Percentiles rank a stretch among this genome's conserved stretches.
phyloP scores from a whole-genome alignment of 2,888 invertebrate species.

The Apodemia duryi region DNA sequence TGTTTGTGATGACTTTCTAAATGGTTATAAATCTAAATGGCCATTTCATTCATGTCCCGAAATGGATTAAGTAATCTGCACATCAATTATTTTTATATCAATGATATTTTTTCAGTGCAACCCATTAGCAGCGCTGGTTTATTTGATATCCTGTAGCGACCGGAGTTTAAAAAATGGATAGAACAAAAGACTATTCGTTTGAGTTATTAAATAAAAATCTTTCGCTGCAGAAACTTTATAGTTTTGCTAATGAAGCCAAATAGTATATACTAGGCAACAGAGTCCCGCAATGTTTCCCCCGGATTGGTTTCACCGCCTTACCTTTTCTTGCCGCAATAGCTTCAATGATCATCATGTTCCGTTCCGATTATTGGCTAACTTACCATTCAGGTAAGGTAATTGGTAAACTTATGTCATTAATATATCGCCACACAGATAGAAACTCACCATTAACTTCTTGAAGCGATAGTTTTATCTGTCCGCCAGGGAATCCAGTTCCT shows the following conservation, averaged over 20 bases:
- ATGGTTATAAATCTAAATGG: conserved; percentile 17
- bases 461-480: too few relatives aligned
- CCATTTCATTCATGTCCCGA: conserved; percentile 3
- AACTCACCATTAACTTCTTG: too few relatives aligned
- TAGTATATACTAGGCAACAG: neutral
- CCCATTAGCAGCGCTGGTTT: conserved; percentile 54
- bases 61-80: conserved; percentile 6
- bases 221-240: neutral
- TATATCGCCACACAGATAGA: too few relatives aligned
- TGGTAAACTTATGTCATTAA: too few relatives aligned
- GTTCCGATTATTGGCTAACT: too few relatives aligned
- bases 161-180: neutral
- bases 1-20: conserved; percentile 32
- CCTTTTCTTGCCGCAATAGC: too few relatives aligned
- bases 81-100: conserved; percentile 36
- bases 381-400: too few relatives aligned
- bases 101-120: conserved; percentile 46
- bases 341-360: too few relatives aligned
- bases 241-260: neutral
- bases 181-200: neutral
- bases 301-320: too few relatives aligned
- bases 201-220: neutral
- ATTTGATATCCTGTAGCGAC: conserved; percentile 48
- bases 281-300: too few relatives aligned
- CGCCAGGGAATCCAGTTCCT: too few relatives aligned